Evolutionary conservation across 1,140 invertebrate species (phyloP), one percentile per base, ranked within the genome.

Genomic region (Lysiphlebus fabarum): DNA sequence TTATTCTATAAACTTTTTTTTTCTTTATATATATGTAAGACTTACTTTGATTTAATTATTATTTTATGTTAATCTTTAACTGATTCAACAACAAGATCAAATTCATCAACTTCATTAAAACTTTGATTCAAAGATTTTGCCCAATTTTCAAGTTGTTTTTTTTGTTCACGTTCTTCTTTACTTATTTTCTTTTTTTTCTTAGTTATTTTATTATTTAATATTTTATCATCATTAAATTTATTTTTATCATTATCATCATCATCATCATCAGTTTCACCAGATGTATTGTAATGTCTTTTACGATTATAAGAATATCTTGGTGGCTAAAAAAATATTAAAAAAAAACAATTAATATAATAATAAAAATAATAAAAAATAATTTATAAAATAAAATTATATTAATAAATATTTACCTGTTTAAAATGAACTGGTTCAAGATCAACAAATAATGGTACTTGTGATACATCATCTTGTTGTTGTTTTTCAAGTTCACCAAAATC

Each of bases 401-500:
- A 37, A 38, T 48, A 40, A 50, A 36, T 37, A 6, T 26, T 59
- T 70, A 76, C 74, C 65, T 67, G 6, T 34, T 48, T 62, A 58
- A 75, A 76, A 57, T 70, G 72, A 12, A 58, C 53, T 7, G 74
- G 73, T 54, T 75, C 71, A 3, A 67, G 42, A 64, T 76, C 73
- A 12, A 60, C 49, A 55, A 76, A 76, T 6, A 76, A 55, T 11
- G 68, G 65, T 34, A 65, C 8, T 63, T 67, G 51, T 5, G 64
- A 17, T 36, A 36, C 41, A 17, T 62, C 34, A 11, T 53, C 9
- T 10, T 47, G 47, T 7, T 65, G 57, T 34, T 26, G 44, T 1
- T 47, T 48, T 1, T 50, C 36, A 42, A 71, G 68, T 10, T 63
- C 59, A 6, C 66, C 10, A 8, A 73, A 3, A 45, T 76, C 74